A percentile compares a stretch with the other conserved stretches of the same genome.
Conservation (phyloP, 2,113 vertebrate species). For the Hippocampus guttulatus region DNA sequence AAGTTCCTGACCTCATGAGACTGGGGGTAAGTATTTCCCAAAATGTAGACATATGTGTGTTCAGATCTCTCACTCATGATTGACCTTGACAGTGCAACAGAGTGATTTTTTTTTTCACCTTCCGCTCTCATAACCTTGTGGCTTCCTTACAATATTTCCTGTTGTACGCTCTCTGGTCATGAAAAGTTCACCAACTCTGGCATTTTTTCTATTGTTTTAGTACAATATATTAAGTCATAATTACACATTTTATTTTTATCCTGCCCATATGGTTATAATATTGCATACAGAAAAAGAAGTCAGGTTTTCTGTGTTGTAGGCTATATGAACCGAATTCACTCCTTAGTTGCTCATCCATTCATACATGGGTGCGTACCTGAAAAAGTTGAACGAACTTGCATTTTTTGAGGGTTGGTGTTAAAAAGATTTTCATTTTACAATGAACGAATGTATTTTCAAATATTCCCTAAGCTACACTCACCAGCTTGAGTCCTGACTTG, state of each 20-base stretch:
- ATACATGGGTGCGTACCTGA: not conserved
- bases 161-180: not conserved
- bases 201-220: not conserved
- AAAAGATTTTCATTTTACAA: not conserved
- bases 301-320: not conserved
- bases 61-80: not conserved
- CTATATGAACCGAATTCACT: not conserved
- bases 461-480: not conserved
- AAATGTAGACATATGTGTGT: not conserved
- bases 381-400: not conserved
- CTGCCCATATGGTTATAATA: not conserved
- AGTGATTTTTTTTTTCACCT: conserved; percentile 1
- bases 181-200: not conserved
- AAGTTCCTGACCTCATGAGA: not conserved
- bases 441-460: not conserved
- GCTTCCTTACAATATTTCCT: conserved; percentile 1
- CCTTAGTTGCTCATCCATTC: not conserved
- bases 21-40: not conserved
- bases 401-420: not conserved
- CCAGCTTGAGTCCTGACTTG: not conserved
- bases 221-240: not conserved
- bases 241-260: not conserved
- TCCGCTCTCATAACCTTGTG: conserved; percentile 5
- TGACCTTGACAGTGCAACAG: not conserved
- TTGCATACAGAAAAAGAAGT: not conserved